Evolutionary conservation across 1,140 invertebrate species (phyloP).

Genomic region (Drosophila pallidifrons): DNA sequence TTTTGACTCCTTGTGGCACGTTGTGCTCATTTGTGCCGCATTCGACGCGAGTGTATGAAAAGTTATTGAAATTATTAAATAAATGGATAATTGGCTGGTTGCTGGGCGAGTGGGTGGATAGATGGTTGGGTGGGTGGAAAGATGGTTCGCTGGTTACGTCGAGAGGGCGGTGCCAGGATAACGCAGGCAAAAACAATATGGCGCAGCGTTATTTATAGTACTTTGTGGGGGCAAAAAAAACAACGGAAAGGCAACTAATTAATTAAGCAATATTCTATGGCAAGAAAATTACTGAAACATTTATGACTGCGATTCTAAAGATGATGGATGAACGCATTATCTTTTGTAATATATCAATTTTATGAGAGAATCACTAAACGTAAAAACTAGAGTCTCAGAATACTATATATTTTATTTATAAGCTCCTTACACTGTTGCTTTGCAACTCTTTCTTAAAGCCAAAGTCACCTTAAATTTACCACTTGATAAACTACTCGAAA

Average conservation of each 20-base stretch:
- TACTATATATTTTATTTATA: not conserved
- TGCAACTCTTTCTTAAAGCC: constrained; percentile 8
- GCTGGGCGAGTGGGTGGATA: not conserved
- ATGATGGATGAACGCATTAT: not conserved
- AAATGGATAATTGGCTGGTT: constrained; percentile 75
- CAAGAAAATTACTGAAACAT: constrained; percentile 17
- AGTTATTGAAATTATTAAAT: constrained; percentile 82
- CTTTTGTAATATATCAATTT: not conserved
- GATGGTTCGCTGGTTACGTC: not conserved
- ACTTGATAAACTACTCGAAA: constrained; percentile 71
- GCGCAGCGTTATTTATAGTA: constrained; percentile 56
- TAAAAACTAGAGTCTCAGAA: not conserved
- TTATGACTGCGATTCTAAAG: not conserved
- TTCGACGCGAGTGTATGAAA: constrained; percentile 69
- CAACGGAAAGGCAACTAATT: constrained; percentile 46
- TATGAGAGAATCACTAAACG: not conserved
- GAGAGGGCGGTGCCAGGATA: constrained; percentile 52
- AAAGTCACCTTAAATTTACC: constrained; percentile 41
- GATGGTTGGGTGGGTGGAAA: not conserved
- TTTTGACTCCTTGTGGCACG: not conserved
- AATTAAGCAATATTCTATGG: constrained; percentile 52
- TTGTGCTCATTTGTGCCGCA: constrained; percentile 33
- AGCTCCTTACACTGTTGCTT: not conserved
- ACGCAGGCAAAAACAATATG: constrained; percentile 58
- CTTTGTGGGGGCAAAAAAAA: constrained; percentile 45